phyloP scores from a whole-genome alignment of 2,797 vertebrate species.

The Xenopus petersii region DNA sequence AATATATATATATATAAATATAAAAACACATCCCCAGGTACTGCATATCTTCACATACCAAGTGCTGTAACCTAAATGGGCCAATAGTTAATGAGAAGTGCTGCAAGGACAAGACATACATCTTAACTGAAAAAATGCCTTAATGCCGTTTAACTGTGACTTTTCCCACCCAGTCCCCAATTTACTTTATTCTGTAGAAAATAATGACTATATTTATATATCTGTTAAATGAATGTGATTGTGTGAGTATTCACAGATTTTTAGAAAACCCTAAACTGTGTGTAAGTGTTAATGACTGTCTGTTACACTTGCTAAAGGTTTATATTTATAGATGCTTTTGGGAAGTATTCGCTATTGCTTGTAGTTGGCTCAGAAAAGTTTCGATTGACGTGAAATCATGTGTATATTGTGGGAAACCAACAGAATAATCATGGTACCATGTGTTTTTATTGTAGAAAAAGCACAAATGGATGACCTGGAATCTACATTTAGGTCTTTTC shows the following conservation, averaged over 20 bases:
- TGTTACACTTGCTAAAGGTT: constrained; percentile 25
- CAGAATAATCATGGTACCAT: too few species aligned
- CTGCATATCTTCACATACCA: too few species aligned
- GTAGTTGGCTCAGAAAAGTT: not conserved
- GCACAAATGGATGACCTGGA: not conserved
- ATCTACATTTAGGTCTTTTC: not conserved
- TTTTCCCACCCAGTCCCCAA: constrained; percentile 8
- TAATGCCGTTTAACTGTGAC: constrained; percentile 45
- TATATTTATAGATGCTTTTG: not conserved
- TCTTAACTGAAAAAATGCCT: constrained; percentile 25
- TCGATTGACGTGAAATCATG: too few species aligned
- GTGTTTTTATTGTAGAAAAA: too few species aligned
- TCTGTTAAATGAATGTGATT: not conserved
- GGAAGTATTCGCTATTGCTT: constrained; percentile 8
- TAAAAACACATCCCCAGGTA: too few species aligned
- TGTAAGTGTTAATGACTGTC: constrained; percentile 19
- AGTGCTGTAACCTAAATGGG: too few species aligned
- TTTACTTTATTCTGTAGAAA: constrained; percentile 1
- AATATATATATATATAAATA: too few species aligned
- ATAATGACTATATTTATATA: constrained; percentile 18
- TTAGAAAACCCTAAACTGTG: not conserved
- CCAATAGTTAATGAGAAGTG: not conserved
- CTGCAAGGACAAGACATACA: not conserved
- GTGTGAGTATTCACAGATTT: not conserved
- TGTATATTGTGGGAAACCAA: too few species aligned